Conservation (phyloP, 2,797 vertebrate species). For the Pseudotriccus pelzelni region DNA sequence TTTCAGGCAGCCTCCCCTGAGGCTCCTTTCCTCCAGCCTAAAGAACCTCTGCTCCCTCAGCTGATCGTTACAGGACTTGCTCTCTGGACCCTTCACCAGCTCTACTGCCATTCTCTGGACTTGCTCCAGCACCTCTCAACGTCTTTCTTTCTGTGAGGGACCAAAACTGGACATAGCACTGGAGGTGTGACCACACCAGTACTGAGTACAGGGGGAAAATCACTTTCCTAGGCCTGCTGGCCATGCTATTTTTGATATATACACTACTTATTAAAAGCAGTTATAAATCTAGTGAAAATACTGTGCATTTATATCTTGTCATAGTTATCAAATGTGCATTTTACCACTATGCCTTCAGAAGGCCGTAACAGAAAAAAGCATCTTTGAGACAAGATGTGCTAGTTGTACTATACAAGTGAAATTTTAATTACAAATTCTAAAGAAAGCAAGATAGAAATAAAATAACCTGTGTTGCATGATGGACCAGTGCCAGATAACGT, state of each 20-base stretch:
- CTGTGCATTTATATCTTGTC: not conserved
- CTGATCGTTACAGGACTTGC: not conserved
- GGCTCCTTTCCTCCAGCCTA: not conserved
- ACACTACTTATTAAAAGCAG: not conserved
- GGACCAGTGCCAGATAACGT: not conserved
- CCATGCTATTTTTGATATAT: not conserved
- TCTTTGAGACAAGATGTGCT: not conserved
- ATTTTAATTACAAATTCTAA: not conserved
- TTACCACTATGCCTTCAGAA: not conserved
- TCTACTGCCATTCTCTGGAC: not conserved
- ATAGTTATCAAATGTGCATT: not conserved
- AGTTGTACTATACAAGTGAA: not conserved
- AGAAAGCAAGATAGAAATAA: not conserved
- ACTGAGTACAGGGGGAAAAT: not conserved
- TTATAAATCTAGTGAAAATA: not conserved
- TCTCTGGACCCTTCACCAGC: not conserved
- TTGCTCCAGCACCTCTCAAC: rapidly evolving
- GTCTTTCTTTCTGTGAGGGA: not conserved
- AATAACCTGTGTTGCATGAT: rapidly evolving
- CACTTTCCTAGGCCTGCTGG: not conserved
- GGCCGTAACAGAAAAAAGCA: not conserved
- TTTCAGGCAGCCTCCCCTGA: not conserved
- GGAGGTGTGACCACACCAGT: not conserved
- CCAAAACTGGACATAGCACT: not conserved
- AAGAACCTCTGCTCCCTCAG: not conserved